Percentiles rank a stretch among this genome's conserved stretches.
Conservation (phyloP, 2,797 vertebrate species). For the Amblyopsis hoosieri region DNA sequence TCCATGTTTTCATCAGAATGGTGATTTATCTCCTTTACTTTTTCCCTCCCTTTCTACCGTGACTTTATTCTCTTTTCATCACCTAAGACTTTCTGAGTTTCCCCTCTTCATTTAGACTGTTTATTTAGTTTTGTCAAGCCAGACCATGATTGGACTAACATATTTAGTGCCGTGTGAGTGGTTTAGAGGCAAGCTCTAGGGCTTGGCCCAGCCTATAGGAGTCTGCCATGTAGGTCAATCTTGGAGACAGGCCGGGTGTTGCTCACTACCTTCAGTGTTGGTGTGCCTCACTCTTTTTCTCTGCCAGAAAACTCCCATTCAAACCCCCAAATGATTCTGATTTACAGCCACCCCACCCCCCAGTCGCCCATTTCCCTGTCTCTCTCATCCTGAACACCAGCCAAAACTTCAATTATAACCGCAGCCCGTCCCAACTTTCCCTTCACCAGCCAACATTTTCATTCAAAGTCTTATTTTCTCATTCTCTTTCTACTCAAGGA, state of each 20-base stretch:
- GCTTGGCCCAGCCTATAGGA: constrained; percentile 37
- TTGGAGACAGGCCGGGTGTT: constrained; percentile 45
- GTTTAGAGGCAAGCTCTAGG: background rate
- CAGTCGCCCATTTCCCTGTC: too few relatives aligned
- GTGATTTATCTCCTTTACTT: constrained; percentile 5
- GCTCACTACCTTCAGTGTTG: constrained; percentile 41
- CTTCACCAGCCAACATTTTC: too few relatives aligned
- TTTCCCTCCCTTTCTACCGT: background rate
- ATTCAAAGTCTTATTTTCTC: constrained; percentile 13
- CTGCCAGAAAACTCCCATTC: constrained; percentile 1
- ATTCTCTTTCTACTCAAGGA: constrained; percentile 16
- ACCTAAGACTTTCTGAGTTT: constrained; percentile 9
- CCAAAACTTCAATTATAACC: constrained; percentile 33
- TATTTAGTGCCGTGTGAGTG: constrained; percentile 59
- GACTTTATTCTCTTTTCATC: constrained; percentile 2
- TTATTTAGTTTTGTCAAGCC: constrained; percentile 47
- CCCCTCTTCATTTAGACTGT: constrained; percentile 30
- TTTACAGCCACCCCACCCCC: constrained; percentile 9
- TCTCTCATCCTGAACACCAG: background rate
- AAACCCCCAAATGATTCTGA: background rate
- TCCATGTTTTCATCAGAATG: constrained; percentile 16
- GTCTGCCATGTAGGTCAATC: constrained; percentile 56
- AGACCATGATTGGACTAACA: constrained; percentile 42
- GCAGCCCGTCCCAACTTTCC: constrained; percentile 2
- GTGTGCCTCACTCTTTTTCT: background rate